phyloP scores from a whole-genome alignment of 2,797 vertebrate species.

The Periparus ater region DNA sequence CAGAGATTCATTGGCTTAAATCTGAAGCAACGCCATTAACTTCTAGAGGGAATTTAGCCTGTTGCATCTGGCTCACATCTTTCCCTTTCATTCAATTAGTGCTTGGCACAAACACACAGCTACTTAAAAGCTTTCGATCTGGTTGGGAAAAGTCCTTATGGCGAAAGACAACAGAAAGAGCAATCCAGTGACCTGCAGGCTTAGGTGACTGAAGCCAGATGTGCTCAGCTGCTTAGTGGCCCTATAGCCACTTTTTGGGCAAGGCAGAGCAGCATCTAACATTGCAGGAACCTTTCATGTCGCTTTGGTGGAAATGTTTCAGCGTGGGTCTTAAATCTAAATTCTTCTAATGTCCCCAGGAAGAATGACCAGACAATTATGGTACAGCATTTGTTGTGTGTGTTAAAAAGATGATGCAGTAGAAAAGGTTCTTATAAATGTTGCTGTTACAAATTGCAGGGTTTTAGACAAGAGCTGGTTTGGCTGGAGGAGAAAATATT shows the following conservation, averaged over 20 bases:
- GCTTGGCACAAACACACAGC: constrained; percentile 62
- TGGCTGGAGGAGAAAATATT: not conserved
- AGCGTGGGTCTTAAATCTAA: not conserved
- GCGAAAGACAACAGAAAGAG: constrained; percentile 63
- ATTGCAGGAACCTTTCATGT: constrained; percentile 8
- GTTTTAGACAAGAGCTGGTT: not conserved
- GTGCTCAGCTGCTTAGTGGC: constrained; percentile 39
- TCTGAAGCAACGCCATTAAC: constrained; percentile 46
- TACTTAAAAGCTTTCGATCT: constrained; percentile 69
- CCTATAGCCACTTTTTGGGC: constrained; percentile 35
- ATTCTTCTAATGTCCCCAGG: not conserved
- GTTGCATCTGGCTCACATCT: constrained; percentile 64
- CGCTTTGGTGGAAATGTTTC: constrained; percentile 17
- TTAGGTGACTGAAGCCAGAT: constrained; percentile 68
- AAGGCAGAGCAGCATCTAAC: not conserved
- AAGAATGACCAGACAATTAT: not conserved
- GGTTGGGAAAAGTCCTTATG: constrained; percentile 53
- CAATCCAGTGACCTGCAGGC: constrained; percentile 56
- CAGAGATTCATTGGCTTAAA: constrained; percentile 13
- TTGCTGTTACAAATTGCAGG: not conserved
- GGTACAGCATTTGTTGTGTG: not conserved
- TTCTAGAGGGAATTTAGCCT: constrained; percentile 52
- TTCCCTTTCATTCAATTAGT: constrained; percentile 63
- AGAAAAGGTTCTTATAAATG: not conserved
- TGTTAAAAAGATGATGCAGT: not conserved